phyloP scores from a whole-genome alignment of 2,113 vertebrate species.

The Madoqua kirkii region DNA sequence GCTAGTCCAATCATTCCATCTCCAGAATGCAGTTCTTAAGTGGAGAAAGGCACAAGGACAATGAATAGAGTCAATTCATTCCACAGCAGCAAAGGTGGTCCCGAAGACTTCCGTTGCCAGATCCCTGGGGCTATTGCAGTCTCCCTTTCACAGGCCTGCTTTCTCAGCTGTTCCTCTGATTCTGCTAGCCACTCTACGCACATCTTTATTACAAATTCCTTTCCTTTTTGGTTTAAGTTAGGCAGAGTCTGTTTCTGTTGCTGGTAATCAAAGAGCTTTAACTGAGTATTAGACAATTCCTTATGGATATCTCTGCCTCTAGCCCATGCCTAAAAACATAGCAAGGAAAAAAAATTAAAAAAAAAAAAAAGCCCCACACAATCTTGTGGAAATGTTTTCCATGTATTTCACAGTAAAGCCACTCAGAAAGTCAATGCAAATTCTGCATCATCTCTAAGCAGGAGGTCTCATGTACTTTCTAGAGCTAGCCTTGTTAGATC shows the following conservation, averaged over 20 bases:
- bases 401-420: background rate
- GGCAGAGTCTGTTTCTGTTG: background rate
- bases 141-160: background rate
- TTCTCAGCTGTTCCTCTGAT: background rate
- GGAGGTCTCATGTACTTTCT: background rate
- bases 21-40: background rate
- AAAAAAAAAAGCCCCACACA: background rate
- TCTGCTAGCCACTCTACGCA: background rate
- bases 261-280: background rate
- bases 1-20: background rate
- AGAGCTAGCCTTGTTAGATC: background rate
- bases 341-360: background rate
- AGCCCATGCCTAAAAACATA: background rate
- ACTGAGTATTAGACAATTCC: background rate
- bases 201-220: background rate
- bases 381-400: background rate
- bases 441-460: background rate
- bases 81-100: background rate
- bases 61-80: background rate
- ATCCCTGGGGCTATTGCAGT: background rate
- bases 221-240: background rate
- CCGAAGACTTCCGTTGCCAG: background rate
- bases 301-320: background rate
- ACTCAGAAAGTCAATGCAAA: background rate
- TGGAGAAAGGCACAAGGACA: background rate